Percentiles rank a stretch among this genome's conserved stretches.
Evolutionary conservation across 2,113 vertebrate genomes (phyloP).

Genomic region (Astatoreochromis straeleni): DNA sequence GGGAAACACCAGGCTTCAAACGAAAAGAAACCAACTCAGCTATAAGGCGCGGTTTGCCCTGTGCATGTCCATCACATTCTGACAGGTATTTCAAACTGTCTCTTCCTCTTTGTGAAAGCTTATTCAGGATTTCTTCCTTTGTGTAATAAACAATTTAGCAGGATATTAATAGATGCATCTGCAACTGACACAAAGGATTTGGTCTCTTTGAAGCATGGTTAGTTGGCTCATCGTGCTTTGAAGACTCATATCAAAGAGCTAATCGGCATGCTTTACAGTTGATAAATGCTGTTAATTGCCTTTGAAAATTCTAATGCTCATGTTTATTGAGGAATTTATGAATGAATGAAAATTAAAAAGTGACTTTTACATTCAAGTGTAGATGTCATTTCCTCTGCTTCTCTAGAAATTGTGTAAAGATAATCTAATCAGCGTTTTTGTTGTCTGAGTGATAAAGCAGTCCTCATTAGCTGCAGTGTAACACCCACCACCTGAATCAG

Average conservation of each 20-base stretch:
- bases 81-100: neutral
- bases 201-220: slow-evolving; percentile 1
- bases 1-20: neutral
- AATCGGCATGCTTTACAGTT: neutral
- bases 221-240: neutral
- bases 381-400: neutral
- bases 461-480: neutral
- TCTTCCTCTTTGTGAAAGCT: neutral
- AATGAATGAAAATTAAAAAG: neutral
- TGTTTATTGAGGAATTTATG: neutral
- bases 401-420: neutral
- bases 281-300: neutral
- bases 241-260: slow-evolving; percentile 2
- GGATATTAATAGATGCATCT: neutral
- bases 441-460: neutral
- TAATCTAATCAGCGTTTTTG: neutral
- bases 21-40: neutral
- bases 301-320: neutral
- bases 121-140: neutral
- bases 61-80: neutral
- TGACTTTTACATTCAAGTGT: neutral
- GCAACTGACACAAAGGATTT: neutral
- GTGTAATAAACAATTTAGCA: neutral
- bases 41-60: neutral
- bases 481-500: neutral